Evolutionary conservation across 2,888 invertebrate species (phyloP), one percentile per base, ranked within the genome.

Genomic region (Amblyjoppa proteus): DNA sequence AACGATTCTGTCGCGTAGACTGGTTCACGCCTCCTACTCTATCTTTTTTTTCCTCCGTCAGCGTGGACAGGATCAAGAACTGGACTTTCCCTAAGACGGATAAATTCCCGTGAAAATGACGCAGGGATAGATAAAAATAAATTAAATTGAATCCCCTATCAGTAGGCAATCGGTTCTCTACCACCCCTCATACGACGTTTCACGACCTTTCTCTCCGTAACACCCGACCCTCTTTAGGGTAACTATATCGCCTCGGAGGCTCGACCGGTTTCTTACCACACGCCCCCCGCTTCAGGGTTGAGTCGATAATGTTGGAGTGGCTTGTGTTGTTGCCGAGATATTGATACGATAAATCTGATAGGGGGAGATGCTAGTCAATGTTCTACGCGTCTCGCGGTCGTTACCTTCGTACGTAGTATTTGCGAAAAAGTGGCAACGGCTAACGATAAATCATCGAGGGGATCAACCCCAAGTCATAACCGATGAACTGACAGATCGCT

Each of bases 251-350:
- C 31, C 56, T 68, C 28, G 34, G 38, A n/a, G 78, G 70, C 51
- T 70, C 69, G 78, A 84, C 81, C 73, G 70, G 76, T 78, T 84
- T 74, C 61, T 80, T 71, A 69, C 53, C 70, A 81, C 70, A 75
- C 38, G 56, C 34, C 69, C 78, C 61, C 79, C 34, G 51, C 77
- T 79, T 81, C 76, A 79, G 84, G 82, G 81, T 81, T 82, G 85
- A 87, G 82, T 85, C 86, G 91, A 91, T 91, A 90, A 90, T 89
- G 91, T 89, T 88, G 84, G 89, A 93, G 92, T 92, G 91, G 89
- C 85, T 83, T 90, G 88, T 88, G 90, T 74, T 91, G 92, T 91
- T 88, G 83, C 74, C 58, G 66, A 45, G 58, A 89, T 88, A 91
- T 91, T 88, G 90, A 89, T 87, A 81, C 85, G 89, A 91, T 91